A percentile compares a stretch with the other conserved stretches of the same genome.
Conservation (phyloP, 2,888 invertebrate genomes). For the Xylota sylvarum region DNA sequence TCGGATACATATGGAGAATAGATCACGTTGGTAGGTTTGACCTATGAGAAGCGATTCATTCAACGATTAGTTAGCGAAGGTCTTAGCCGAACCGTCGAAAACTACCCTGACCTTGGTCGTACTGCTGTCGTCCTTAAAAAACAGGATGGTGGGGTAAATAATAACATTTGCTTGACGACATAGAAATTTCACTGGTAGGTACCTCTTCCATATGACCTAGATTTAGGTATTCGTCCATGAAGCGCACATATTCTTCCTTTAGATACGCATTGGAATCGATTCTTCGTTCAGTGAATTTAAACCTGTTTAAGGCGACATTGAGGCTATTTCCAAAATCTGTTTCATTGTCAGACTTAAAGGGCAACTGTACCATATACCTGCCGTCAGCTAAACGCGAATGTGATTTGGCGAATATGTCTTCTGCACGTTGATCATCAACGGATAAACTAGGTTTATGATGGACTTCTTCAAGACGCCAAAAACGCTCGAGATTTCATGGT, state of each 20-base stretch:
- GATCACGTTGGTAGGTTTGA: too few species aligned
- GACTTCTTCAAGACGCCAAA: constrained; percentile 13
- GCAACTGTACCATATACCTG: background rate
- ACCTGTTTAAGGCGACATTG: background rate
- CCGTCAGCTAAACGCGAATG: constrained; percentile 35
- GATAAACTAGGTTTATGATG: constrained; percentile 8
- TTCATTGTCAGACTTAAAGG: constrained; percentile 3
- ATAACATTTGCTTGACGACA: too few species aligned
- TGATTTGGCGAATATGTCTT: constrained; percentile 25
- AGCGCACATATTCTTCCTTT: background rate
- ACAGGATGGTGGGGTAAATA: too few species aligned
- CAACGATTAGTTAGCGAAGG: too few species aligned
- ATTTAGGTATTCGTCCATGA: background rate
- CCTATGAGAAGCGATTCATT: too few species aligned
- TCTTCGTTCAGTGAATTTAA: background rate
- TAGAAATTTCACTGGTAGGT: background rate
- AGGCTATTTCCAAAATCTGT: background rate
- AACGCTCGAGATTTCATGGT: background rate
- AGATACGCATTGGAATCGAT: background rate
- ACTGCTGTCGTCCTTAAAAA: too few species aligned
- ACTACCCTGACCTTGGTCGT: too few species aligned
- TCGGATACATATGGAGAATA: too few species aligned
- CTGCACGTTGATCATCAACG: constrained; percentile 25
- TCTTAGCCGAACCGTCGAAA: too few species aligned
- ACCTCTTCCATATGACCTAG: constrained; percentile 1